phyloP scores from a whole-genome alignment of 2,113 vertebrate species.

The Electrona antarctica region DNA sequence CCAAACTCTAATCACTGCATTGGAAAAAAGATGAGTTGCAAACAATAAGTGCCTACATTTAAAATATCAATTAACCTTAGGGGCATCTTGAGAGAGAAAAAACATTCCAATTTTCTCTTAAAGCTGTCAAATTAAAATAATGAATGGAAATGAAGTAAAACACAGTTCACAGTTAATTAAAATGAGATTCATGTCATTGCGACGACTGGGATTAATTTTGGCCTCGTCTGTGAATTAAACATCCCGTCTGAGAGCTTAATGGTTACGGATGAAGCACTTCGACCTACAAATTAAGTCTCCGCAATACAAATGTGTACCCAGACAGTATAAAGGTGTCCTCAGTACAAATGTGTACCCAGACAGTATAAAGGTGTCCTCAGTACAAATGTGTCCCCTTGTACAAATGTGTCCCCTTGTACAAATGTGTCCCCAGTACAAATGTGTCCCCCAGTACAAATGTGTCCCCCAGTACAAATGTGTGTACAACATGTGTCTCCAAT shows the following conservation, averaged over 20 bases:
- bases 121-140: not conserved
- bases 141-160: no score
- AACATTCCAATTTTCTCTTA: not conserved
- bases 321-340: no score
- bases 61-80: constrained; percentile 9
- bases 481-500: no score
- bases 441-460: no score
- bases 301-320: no score
- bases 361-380: no score
- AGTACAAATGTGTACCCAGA: no score
- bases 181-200: not conserved
- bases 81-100: not conserved
- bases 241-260: not conserved
- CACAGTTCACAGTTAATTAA: not conserved
- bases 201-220: not conserved
- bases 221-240: constrained; percentile 8
- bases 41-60: constrained; percentile 7
- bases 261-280: constrained; percentile 17
- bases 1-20: constrained; percentile 21
- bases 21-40: constrained; percentile 3
- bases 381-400: no score
- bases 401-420: no score
- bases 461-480: no score
- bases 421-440: no score
- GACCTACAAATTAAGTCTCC: constrained; percentile 14